phyloP scores from a whole-genome alignment of 2,888 invertebrate genomes.

The Papilio protenor region DNA sequence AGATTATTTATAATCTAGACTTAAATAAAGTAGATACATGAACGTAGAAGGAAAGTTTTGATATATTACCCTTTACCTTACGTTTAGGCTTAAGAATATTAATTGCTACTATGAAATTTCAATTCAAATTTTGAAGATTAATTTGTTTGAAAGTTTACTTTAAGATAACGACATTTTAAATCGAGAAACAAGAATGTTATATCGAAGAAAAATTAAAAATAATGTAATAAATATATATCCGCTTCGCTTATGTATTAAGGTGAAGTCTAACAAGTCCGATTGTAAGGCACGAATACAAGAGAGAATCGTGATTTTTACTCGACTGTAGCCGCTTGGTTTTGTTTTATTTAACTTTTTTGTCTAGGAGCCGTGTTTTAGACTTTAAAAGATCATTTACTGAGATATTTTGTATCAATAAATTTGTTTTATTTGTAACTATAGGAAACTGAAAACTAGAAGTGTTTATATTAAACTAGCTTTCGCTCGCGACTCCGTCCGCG shows the following conservation, averaged over 20 bases:
- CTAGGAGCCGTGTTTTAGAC: slow-evolving; percentile 38
- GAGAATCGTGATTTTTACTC: slow-evolving; percentile 50
- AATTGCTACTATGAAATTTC: not conserved
- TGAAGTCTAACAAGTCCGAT: slow-evolving; percentile 43
- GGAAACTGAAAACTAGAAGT: not conserved
- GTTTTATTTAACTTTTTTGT: slow-evolving; percentile 45
- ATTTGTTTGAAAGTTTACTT: not conserved
- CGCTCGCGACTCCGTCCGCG: too few species aligned
- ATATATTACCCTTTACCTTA: too few species aligned
- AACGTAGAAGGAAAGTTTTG: too few species aligned
- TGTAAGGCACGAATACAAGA: slow-evolving; percentile 49
- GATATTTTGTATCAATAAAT: slow-evolving; percentile 35
- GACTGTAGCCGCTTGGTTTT: slow-evolving; percentile 46
- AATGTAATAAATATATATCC: slow-evolving; percentile 19
- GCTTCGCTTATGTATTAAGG: slow-evolving; percentile 37
- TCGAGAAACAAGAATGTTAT: not conserved
- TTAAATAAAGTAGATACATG: too few species aligned
- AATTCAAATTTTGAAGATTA: not conserved
- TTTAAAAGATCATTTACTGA: slow-evolving; percentile 39
- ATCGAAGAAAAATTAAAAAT: not conserved
- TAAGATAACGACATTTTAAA: not conserved
- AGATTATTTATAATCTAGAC: too few species aligned
- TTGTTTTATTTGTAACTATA: slow-evolving; percentile 17
- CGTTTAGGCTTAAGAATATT: not conserved
- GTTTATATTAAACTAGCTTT: not conserved